These are phyloP conservation scores for Diachasma alloeum DNA, from an alignment of 1,140 invertebrate genomes.

Conservation along the genomic window DNA sequence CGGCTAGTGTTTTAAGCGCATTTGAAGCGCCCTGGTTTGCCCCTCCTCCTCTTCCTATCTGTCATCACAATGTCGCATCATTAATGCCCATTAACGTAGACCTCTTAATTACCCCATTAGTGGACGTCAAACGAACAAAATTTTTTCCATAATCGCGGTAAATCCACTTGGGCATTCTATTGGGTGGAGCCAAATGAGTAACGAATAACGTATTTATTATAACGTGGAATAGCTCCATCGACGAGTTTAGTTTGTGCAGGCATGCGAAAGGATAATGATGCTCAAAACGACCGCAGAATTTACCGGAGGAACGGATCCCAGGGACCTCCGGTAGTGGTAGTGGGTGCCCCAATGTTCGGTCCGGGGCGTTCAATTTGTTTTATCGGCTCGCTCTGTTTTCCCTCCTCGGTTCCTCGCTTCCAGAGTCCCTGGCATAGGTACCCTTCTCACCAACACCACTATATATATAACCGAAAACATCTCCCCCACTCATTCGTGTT, in stretches of 20 bases:
- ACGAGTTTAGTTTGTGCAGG: slow-evolving; percentile 4
- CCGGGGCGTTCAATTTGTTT: slow-evolving; percentile 25
- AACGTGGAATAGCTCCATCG: background rate
- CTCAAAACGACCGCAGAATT: slow-evolving; percentile 29
- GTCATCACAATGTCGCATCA: background rate
- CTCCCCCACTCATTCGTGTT: background rate
- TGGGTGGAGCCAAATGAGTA: background rate
- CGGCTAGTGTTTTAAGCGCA: slow-evolving; percentile 9
- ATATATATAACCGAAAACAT: background rate
- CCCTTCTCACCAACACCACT: background rate
- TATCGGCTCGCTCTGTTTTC: slow-evolving; percentile 20
- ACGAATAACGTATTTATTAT: background rate
- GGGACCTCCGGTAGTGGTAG: background rate
- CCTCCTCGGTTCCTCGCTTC: background rate
- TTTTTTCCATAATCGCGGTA: background rate
- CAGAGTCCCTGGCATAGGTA: background rate
- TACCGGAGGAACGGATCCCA: slow-evolving; percentile 14
- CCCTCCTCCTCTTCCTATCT: background rate
- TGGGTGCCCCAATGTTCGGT: slow-evolving; percentile 15
- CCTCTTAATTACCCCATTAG: background rate
- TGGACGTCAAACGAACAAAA: background rate
- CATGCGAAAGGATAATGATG: slow-evolving; percentile 22
- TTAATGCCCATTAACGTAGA: background rate
- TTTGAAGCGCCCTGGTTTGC: no score
- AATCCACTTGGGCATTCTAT: background rate